Base-by-base conservation (phyloP, 1,140 invertebrate genomes). In the Oppia nitens region DNA sequence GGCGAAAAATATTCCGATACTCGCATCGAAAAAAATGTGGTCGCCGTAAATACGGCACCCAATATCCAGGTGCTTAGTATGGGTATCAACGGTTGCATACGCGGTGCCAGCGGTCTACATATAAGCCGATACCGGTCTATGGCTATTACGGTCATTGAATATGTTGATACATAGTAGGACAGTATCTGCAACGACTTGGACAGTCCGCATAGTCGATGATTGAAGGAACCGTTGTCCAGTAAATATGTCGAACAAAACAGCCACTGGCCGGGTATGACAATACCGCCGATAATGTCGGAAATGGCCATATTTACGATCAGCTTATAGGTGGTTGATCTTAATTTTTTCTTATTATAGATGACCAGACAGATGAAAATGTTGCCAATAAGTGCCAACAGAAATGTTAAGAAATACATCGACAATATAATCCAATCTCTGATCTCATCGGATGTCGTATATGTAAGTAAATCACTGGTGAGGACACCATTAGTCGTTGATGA, bases 281-380 rank as follows among this genome's bases (percentile, higher is more conserved):
- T 9, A 20, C 55, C 55, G 21, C 55, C 55, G 14, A 56, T 26
- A 25, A 56, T 56, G 68, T 91, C 87, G 23, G 85, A 85, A 9
- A 89, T 72, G 0, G 87, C 85, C 57, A 91, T 71, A 70, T 89
- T 90, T 60, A 82, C 80, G 61, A 90, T 88, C 67, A 89, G 87
- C 66, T 83, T 85, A 66, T 90, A 90, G 1, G 86, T 90, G 0
- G 89, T 84, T 0, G 85, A 71, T 47, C 69, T 68, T 40, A 73
- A 63, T 40, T 66, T 53, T 23, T 66, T 45, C 32, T 67, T 70
- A 57, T 66, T 57, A 2, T 68, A 61, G 1, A 73, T 67, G 17
- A 72, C 64, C 59, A 69, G 60, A 53, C 66, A 67, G 6, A 70
- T 66, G 11, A 70, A 55, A 2, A 64, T 26, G 48, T 70, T 70